Conservation (phyloP, 2,888 invertebrate species). For the Acronicta leporina region DNA sequence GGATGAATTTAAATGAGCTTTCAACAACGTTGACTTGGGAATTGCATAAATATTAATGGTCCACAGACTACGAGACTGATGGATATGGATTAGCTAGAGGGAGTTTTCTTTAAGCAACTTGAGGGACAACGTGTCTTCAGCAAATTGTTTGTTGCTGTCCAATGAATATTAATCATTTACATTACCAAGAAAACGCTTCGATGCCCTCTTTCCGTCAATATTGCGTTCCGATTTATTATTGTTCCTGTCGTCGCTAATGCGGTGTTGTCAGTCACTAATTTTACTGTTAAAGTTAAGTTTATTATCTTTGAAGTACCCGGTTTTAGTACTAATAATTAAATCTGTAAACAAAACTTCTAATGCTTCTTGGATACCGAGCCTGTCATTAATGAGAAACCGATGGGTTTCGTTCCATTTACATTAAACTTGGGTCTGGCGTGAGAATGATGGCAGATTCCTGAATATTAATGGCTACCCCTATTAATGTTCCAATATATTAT, state of each 20-base stretch:
- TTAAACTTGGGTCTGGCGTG: conserved; percentile 24
- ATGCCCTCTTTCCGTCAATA: conserved; percentile 58
- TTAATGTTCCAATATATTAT: conserved; percentile 37
- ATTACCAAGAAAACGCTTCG: conserved; percentile 52
- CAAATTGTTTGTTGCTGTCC: conserved; percentile 58
- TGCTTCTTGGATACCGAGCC: conserved; percentile 15
- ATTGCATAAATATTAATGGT: conserved; percentile 85
- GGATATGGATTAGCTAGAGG: conserved; percentile 74
- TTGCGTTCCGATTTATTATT: conserved; percentile 64
- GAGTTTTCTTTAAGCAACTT: conserved; percentile 64
- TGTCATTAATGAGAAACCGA: conserved; percentile 30
- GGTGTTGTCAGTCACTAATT: conserved; percentile 65
- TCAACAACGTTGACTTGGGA: conserved; percentile 79
- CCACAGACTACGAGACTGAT: conserved; percentile 74
- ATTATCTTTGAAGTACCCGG: conserved; percentile 26
- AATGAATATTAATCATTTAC: conserved; percentile 70
- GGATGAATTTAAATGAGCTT: conserved; percentile 86
- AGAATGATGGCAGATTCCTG: conserved; percentile 40
- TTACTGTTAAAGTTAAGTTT: conserved; percentile 38
- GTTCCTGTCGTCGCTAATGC: conserved; percentile 69
- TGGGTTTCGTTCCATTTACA: conserved; percentile 34
- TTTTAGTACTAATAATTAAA: conserved; percentile 46
- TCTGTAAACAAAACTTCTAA: conserved; percentile 28
- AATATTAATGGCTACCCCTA: conserved; percentile 44
- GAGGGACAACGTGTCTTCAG: conserved; percentile 51